phyloP scores from a whole-genome alignment of 2,113 vertebrate genomes.

The Eira barbara region DNA sequence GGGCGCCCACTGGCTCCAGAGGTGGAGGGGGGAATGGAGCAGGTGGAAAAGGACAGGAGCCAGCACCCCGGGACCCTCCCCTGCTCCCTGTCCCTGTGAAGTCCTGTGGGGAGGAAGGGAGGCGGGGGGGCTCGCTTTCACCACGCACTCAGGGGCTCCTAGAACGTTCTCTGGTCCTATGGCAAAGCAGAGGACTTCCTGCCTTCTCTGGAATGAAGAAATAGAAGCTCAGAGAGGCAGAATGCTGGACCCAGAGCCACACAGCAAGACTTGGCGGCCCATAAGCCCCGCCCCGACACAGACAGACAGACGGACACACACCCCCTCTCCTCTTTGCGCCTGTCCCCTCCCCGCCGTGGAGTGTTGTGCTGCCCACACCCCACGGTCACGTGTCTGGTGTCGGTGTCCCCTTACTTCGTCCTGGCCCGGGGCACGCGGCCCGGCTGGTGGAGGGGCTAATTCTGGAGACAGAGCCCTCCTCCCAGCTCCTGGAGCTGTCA shows the following conservation, averaged over 20 bases:
- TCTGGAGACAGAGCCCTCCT: not conserved
- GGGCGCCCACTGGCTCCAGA: fast-evolving
- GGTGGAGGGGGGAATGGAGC: fast-evolving
- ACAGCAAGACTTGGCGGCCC: fast-evolving
- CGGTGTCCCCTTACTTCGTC: not conserved
- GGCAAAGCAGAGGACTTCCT: not conserved
- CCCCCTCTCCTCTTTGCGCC: not conserved
- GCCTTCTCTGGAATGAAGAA: not conserved
- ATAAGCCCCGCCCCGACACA: fast-evolving
- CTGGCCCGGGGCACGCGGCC: fast-evolving
- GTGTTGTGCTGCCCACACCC: fast-evolving
- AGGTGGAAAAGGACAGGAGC: fast-evolving
- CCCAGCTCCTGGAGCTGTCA: not conserved
- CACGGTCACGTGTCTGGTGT: fast-evolving
- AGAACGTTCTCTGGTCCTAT: not conserved
- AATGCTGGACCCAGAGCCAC: not conserved
- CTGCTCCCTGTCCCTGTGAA: not conserved
- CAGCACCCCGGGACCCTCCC: fast-evolving
- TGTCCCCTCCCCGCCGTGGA: no score
- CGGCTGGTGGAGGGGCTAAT: not conserved
- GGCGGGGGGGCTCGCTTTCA: not conserved
- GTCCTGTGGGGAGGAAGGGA: not conserved
- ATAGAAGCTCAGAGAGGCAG: not conserved
- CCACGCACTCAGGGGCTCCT: fast-evolving
- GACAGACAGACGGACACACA: no score